These are phyloP conservation scores for Neomonachus schauinslandi DNA, from an alignment of 2,113 vertebrate species.

Conservation along the genomic window DNA sequence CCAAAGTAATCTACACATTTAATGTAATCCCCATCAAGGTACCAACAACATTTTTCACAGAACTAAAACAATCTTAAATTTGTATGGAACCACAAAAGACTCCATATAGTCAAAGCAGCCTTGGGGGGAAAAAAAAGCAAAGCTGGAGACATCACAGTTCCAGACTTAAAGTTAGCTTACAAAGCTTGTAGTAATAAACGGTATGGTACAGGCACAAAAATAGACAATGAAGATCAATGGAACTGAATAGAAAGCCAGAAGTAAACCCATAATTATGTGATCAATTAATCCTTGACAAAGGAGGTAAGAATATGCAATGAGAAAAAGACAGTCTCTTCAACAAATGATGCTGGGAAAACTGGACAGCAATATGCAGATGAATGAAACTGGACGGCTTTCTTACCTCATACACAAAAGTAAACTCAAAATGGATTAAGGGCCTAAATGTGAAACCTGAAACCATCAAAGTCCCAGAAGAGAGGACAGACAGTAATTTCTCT, in stretches of 20 bases:
- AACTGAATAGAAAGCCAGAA: neutral
- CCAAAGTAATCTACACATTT: neutral
- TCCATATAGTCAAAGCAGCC: neutral
- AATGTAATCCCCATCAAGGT: neutral
- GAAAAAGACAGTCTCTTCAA: neutral
- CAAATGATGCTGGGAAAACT: neutral
- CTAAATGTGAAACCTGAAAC: neutral
- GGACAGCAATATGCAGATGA: neutral
- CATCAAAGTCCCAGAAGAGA: neutral
- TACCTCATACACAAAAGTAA: neutral
- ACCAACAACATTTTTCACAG: neutral
- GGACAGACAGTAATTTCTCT: neutral
- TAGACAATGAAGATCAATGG: neutral
- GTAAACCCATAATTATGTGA: neutral
- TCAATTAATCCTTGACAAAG: neutral
- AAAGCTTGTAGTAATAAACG: neutral
- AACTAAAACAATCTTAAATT: neutral
- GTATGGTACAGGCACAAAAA: neutral
- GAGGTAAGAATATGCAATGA: neutral
- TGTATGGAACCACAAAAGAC: neutral
- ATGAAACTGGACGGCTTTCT: neutral
- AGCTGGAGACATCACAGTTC: neutral
- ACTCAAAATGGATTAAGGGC: neutral
- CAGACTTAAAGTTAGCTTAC: neutral
- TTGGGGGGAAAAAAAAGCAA: neutral